A percentile compares a stretch with the other conserved stretches of the same genome.
phyloP scores from a whole-genome alignment of 2,888 invertebrate genomes.

The Caenorhabditis sulstoni region DNA sequence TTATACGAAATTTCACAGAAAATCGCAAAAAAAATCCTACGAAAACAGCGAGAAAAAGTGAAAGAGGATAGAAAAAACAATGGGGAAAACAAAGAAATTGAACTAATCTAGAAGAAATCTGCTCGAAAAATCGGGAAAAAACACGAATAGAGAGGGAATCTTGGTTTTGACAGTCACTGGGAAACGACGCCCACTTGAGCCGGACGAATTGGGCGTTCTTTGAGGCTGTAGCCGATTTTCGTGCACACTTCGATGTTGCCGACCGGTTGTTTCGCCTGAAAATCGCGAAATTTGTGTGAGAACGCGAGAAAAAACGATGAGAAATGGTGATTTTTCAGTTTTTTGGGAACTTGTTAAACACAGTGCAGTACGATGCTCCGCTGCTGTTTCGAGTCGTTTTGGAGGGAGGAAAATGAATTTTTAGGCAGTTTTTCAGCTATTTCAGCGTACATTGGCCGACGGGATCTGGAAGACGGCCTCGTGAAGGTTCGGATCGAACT shows the following conservation, averaged over 20 bases:
- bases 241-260: conserved; percentile 90
- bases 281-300: background rate
- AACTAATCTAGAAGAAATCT: background rate
- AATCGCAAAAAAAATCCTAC: background rate
- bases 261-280: conserved; percentile 59
- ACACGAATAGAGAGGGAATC: background rate
- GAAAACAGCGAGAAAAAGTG: background rate
- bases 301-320: background rate
- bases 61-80: background rate
- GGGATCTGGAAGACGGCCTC: conserved; percentile 95
- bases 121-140: conserved; percentile 5
- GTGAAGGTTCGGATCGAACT: conserved; percentile 96
- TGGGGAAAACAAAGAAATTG: background rate
- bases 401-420: too few species aligned
- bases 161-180: too few species aligned
- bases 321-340: too few species aligned
- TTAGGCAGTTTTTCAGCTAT: background rate
- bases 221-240: conserved; percentile 95
- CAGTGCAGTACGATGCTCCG: too few species aligned
- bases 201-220: conserved; percentile 93
- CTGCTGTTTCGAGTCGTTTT: too few species aligned
- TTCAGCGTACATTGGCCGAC: conserved; percentile 72
- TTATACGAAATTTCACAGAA: background rate
- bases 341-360: background rate
- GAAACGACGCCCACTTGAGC: conserved; percentile 92